Percentiles rank a stretch among this genome's conserved stretches.
phyloP scores from a whole-genome alignment of 64 coral and sea anemone genomes.

The Stichodactyla helianthus region DNA sequence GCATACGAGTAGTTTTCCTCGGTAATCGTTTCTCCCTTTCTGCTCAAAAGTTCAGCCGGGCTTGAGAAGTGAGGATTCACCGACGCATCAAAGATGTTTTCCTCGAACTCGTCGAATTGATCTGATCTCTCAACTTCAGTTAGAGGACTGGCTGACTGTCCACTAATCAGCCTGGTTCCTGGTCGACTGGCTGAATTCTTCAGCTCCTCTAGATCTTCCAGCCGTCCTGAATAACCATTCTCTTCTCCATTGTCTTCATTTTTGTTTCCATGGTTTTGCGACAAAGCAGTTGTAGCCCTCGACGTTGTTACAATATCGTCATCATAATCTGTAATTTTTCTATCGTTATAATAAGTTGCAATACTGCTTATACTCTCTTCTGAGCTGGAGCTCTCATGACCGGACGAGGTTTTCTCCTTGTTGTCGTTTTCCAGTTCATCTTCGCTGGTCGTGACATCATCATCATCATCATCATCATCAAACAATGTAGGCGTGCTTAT shows the following conservation, averaged over 20 bases:
- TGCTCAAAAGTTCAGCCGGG: neutral
- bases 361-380: neutral
- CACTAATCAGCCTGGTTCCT: constrained; percentile 59
- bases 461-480: constrained; percentile 28
- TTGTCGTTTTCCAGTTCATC: neutral
- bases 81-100: constrained; percentile 51
- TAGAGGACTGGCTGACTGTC: constrained; percentile 55
- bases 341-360: neutral
- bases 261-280: neutral
- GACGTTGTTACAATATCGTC: neutral
- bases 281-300: neutral
- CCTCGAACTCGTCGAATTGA: constrained; percentile 74
- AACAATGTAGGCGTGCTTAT: constrained; percentile 1
- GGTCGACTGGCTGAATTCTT: neutral
- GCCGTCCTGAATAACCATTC: neutral
- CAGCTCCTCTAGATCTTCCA: neutral
- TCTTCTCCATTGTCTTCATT: constrained; percentile 40
- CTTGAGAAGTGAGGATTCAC: neutral
- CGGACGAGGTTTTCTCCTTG: neutral
- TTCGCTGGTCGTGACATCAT: neutral
- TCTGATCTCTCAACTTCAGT: constrained; percentile 10
- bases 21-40: neutral
- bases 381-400: neutral
- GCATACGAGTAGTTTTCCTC: neutral
- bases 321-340: neutral